Conservation (phyloP, 2,113 vertebrate genomes). For the Paraplagusia blochii region DNA sequence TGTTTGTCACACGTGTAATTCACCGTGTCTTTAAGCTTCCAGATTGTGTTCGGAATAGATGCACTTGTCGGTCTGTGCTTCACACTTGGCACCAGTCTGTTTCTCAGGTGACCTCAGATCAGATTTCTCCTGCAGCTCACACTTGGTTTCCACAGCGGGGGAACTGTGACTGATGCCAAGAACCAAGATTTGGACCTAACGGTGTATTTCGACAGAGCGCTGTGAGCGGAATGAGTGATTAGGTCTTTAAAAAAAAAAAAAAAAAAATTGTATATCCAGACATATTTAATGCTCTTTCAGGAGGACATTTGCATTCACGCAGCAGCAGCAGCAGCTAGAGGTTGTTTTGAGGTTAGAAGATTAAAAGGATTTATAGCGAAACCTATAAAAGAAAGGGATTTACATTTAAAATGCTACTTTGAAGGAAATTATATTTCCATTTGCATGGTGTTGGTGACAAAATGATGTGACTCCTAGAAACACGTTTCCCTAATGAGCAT, state of each 20-base stretch:
- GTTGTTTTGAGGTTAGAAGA: not conserved
- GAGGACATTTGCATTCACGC: not conserved
- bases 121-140: slow-evolving; percentile 14
- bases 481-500: too few relatives aligned
- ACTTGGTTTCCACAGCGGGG: slow-evolving; percentile 9
- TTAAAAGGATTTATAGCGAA: too few relatives aligned
- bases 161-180: slow-evolving; percentile 11
- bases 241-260: not conserved
- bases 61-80: slow-evolving; percentile 22
- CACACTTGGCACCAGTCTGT: slow-evolving; percentile 11
- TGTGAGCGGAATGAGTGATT: not conserved
- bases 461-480: too few relatives aligned
- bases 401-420: too few relatives aligned
- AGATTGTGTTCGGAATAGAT: slow-evolving; percentile 24
- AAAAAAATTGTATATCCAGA: not conserved
- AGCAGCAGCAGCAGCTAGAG: not conserved
- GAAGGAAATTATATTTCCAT: too few relatives aligned
- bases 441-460: too few relatives aligned
- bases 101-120: slow-evolving; percentile 31
- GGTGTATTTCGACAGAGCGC: not conserved
- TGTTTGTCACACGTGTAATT: slow-evolving; percentile 14
- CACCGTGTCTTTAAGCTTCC: slow-evolving; percentile 1
- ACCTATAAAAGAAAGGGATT: too few relatives aligned
- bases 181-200: not conserved
- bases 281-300: not conserved